phyloP scores from a whole-genome alignment of 2,113 vertebrate species.

The Heptranchias perlo region DNA sequence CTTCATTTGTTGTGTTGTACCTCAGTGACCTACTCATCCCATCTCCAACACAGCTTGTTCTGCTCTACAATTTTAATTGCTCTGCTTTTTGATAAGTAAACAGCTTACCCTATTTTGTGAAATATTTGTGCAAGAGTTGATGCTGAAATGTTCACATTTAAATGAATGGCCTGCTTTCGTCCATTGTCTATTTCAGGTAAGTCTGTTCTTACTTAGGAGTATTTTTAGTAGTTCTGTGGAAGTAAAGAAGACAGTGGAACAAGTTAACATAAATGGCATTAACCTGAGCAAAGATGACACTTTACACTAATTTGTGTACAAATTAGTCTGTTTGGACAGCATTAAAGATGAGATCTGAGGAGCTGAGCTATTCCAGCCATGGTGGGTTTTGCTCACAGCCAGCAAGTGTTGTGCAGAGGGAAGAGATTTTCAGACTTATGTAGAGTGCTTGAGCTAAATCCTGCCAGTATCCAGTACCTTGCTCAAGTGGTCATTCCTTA shows the following conservation, averaged over 20 bases:
- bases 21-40: neutral
- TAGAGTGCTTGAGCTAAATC: neutral
- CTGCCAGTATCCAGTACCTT: neutral
- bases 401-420: neutral
- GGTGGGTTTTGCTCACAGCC: neutral
- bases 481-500: neutral
- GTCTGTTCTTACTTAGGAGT: neutral
- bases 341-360: neutral
- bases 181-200: neutral
- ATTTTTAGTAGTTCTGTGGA: neutral
- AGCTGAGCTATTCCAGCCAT: neutral
- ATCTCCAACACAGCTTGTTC: neutral
- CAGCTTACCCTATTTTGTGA: neutral
- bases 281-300: neutral
- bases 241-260: neutral
- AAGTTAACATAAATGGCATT: neutral
- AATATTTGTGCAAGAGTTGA: neutral
- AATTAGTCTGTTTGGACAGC: neutral
- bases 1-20: neutral
- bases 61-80: neutral
- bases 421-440: neutral
- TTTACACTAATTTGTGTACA: neutral
- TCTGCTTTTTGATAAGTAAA: slow-evolving; percentile 15
- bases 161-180: neutral
- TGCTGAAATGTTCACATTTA: neutral